These are phyloP conservation scores for Nycticryphes semicollaris DNA, from an alignment of 2,113 vertebrate genomes.

Conservation along the genomic window DNA sequence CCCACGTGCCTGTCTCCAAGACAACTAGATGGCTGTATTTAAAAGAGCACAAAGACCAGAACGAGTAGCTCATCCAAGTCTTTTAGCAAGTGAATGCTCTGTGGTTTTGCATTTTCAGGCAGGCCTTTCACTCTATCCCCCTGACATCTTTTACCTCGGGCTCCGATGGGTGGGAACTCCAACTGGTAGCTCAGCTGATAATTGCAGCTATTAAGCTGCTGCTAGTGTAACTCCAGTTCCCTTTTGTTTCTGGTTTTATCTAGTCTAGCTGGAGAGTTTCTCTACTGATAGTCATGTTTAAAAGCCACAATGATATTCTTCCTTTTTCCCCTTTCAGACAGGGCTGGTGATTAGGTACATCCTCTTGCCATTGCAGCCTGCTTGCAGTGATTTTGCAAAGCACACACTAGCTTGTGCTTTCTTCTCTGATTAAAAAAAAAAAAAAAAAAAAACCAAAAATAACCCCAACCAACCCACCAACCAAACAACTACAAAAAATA, in stretches of 20 bases:
- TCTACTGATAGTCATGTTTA: slow-evolving; percentile 75
- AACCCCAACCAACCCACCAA: too few relatives aligned
- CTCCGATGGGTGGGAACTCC: slow-evolving; percentile 75
- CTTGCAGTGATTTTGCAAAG: slow-evolving; percentile 34
- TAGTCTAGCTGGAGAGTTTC: slow-evolving; percentile 78
- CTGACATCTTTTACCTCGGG: slow-evolving; percentile 69
- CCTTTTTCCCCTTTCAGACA: background rate
- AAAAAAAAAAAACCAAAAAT: background rate
- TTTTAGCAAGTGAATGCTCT: slow-evolving; percentile 84
- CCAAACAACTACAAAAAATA: background rate
- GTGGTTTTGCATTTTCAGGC: slow-evolving; percentile 74
- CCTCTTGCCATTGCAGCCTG: slow-evolving; percentile 65
- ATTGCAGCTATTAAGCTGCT: slow-evolving; percentile 79
- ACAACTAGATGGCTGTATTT: slow-evolving; percentile 78
- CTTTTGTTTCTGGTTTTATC: slow-evolving; percentile 84
- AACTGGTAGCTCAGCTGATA: slow-evolving; percentile 75
- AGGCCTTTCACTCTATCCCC: slow-evolving; percentile 75
- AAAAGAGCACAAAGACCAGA: slow-evolving; percentile 77
- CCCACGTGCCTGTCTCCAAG: slow-evolving; percentile 76
- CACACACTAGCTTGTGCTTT: slow-evolving; percentile 15
- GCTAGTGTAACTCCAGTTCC: slow-evolving; percentile 75
- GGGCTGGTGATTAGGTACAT: slow-evolving; percentile 77
- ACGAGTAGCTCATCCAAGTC: slow-evolving; percentile 78
- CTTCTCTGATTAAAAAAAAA: slow-evolving; percentile 6
- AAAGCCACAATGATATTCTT: slow-evolving; percentile 72